These are phyloP conservation scores for Protaetia brevitarsis DNA, from an alignment of 1,140 invertebrate genomes.

Conservation along the genomic window DNA sequence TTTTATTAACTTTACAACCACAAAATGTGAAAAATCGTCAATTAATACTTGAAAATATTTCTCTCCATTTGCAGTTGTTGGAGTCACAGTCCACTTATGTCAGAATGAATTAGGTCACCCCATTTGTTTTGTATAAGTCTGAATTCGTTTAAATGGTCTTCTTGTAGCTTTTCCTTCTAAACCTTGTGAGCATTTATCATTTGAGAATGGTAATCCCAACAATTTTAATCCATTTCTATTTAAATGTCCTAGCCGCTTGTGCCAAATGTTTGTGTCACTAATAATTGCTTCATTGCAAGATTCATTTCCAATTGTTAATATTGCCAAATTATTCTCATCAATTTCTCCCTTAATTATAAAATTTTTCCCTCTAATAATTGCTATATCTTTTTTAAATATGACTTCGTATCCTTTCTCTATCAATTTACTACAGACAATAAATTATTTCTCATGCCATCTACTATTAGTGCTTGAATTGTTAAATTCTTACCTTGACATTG, in stretches of 20 bases:
- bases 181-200: slow-evolving; percentile 34
- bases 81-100: slow-evolving; percentile 45
- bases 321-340: too few relatives aligned
- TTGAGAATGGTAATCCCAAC: slow-evolving; percentile 19
- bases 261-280: too few relatives aligned
- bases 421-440: too few relatives aligned
- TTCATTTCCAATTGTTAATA: too few relatives aligned
- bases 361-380: too few relatives aligned
- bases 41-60: slow-evolving; percentile 38
- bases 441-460: too few relatives aligned
- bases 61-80: slow-evolving; percentile 35
- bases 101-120: slow-evolving; percentile 41
- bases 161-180: slow-evolving; percentile 36
- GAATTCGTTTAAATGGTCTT: slow-evolving; percentile 33
- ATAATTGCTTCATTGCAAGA: too few relatives aligned
- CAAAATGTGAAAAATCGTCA: not conserved
- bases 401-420: too few relatives aligned
- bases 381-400: too few relatives aligned
- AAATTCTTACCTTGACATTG: not conserved
- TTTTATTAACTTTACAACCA: not conserved
- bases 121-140: slow-evolving; percentile 31
- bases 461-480: not conserved
- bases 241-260: too few relatives aligned
- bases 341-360: too few relatives aligned
- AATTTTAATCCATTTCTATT: too few relatives aligned